Evolutionary conservation across 2,113 vertebrate genomes (phyloP), one percentile per base, ranked within the genome.

Genomic region (Bostrychus sinensis): DNA sequence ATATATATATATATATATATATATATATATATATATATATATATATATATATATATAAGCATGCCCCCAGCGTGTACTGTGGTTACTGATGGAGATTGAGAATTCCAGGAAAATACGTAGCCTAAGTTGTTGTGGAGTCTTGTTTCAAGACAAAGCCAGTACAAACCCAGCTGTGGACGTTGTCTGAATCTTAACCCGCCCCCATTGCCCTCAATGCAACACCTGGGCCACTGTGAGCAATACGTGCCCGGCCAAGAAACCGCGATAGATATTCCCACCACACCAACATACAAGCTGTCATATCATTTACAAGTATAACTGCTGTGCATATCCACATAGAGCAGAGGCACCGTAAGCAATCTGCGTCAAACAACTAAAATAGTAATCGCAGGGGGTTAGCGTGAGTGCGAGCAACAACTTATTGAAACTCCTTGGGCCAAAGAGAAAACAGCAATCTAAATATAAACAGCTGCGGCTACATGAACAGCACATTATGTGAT

Each of bases 331-430:
- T 46, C 51, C 72, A 70, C 75, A 26, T 20, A 56, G 56, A 79
- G 62, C 66, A 65, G 53, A 7, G 23, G 53, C 71, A 43, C 64
- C 72, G 70, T 67, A 55, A 86, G 75, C 84, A 73, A 87, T 79
- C 89, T 89, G 84, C 75, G 84, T 82, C 87, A 83, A 86, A 89
- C 83, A 75, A 82, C 88, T 81, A 82, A 86, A 90, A 88, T 86
- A 91, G 89, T 90, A 78, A 78, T 66, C 22, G 82, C 78, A 38
- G 82, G 67, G 69, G 68, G 55, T 11, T 60, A 70, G 67, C 36
- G 37, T 58, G 74, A 23, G 64, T 68, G 66, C 73, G 7, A 51
- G 25, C 25, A 25, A 76, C 45, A 85, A 88, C 76, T 88, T 89
- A 68, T 68, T 64, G 46, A 87, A 86, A 89, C 70, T 60, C 60